Evolutionary conservation across 1,140 invertebrate species (phyloP).

Genomic region (Caenorhabditis tropicalis): DNA sequence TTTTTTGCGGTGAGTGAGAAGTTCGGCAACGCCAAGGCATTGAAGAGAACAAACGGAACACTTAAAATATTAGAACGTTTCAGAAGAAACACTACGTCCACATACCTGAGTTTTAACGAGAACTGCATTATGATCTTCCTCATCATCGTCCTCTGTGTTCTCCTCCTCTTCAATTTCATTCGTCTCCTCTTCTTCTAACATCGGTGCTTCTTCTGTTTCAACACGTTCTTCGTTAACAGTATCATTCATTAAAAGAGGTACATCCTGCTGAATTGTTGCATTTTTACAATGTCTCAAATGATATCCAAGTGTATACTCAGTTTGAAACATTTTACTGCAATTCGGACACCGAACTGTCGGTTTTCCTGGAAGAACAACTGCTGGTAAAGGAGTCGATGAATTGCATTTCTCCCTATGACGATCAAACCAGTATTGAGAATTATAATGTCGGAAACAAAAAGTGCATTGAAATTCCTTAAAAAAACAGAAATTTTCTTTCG

Average conservation of each 20-base stretch:
- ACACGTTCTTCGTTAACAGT: neutral
- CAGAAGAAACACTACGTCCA: neutral
- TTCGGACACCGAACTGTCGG: neutral
- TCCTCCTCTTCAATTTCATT: neutral
- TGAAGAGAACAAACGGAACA: neutral
- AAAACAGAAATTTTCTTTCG: neutral
- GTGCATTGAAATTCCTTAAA: neutral
- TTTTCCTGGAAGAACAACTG: neutral
- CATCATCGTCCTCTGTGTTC: neutral
- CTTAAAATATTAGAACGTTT: neutral
- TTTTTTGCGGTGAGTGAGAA: neutral
- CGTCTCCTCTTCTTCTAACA: neutral
- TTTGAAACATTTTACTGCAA: neutral
- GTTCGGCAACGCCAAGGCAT: neutral
- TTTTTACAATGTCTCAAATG: neutral
- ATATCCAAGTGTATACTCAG: neutral
- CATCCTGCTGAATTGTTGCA: too few relatives aligned
- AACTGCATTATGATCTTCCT: neutral
- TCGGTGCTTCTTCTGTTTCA: neutral
- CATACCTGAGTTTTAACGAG: neutral
- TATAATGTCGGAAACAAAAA: neutral
- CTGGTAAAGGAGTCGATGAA: neutral
- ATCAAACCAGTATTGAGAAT: neutral
- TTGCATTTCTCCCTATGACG: neutral
- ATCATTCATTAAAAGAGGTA: neutral